These are phyloP conservation scores for Anthrax anthrax DNA, from an alignment of 2,888 invertebrate genomes.

Conservation along the genomic window DNA sequence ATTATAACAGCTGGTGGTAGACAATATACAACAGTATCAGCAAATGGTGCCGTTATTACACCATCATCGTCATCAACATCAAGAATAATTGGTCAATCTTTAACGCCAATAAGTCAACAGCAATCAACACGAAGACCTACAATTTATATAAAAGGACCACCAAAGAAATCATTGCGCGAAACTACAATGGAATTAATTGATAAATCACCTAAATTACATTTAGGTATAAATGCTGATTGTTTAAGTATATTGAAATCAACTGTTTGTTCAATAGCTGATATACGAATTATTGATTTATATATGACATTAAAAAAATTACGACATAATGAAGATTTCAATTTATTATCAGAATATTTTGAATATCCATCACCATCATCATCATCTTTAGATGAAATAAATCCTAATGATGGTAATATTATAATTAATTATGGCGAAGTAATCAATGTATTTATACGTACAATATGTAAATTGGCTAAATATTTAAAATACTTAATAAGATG, in stretches of 20 bases:
- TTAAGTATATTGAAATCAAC: slow-evolving; percentile 25
- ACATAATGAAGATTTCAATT: slow-evolving; percentile 27
- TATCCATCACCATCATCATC: slow-evolving; percentile 8
- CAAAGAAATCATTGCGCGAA: slow-evolving; percentile 24
- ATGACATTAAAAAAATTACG: slow-evolving; percentile 28
- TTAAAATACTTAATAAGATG: slow-evolving; percentile 28
- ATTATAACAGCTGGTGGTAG: not conserved
- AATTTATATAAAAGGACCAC: slow-evolving; percentile 27
- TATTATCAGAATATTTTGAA: slow-evolving; percentile 29
- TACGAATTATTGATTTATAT: slow-evolving; percentile 26
- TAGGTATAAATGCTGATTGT: slow-evolving; percentile 23
- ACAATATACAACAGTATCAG: slow-evolving; percentile 10
- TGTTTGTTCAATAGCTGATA: slow-evolving; percentile 23
- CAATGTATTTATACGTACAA: slow-evolving; percentile 23
- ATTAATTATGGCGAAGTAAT: slow-evolving; percentile 22
- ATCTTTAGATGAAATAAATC: not conserved
- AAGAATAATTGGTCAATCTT: not conserved
- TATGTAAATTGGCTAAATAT: slow-evolving; percentile 25
- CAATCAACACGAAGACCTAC: slow-evolving; percentile 19
- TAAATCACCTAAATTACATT: slow-evolving; percentile 22
- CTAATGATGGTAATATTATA: not conserved
- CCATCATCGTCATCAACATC: slow-evolving; percentile 10
- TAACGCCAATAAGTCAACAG: not conserved
- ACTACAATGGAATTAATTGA: slow-evolving; percentile 27
- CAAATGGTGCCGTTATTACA: slow-evolving; percentile 16